phyloP scores from a whole-genome alignment of 2,888 invertebrate species.

The Drosophila maculinotata region DNA sequence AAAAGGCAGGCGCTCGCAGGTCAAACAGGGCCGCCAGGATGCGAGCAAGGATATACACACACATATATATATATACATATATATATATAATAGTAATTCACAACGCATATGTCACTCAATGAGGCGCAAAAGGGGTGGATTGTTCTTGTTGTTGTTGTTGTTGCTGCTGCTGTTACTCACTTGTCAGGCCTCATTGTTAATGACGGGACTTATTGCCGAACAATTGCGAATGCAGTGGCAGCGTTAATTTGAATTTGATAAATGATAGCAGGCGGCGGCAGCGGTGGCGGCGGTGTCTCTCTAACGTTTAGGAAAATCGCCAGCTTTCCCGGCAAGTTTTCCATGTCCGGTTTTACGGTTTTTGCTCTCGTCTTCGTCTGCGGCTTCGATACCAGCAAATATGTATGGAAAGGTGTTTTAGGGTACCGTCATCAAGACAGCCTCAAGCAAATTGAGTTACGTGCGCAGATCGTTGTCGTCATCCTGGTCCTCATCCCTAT shows the following conservation, averaged over 20 bases:
- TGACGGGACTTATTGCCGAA: constrained; percentile 67
- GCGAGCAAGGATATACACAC: too few relatives aligned
- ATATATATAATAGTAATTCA: constrained; percentile 46
- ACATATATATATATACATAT: too few relatives aligned
- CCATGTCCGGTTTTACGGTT: constrained; percentile 8
- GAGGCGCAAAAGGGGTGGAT: constrained; percentile 63
- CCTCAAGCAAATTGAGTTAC: constrained; percentile 41
- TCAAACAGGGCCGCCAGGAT: too few relatives aligned
- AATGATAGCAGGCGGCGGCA: constrained; percentile 69
- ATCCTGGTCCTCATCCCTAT: constrained; percentile 20
- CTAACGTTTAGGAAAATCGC: constrained; percentile 12
- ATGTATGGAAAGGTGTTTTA: background rate
- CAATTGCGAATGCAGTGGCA: constrained; percentile 48
- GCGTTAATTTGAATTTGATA: constrained; percentile 83
- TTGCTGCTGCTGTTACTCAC: constrained; percentile 53
- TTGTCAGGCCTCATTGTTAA: constrained; percentile 73
- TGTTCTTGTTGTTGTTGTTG: constrained; percentile 17
- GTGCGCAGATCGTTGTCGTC: constrained; percentile 16
- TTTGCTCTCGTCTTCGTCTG: too few relatives aligned
- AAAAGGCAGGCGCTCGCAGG: constrained; percentile 48
- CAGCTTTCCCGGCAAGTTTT: constrained; percentile 3
- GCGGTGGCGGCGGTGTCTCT: too few relatives aligned
- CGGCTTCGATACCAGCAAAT: too few relatives aligned
- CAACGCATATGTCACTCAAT: constrained; percentile 80
- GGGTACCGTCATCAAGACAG: too few relatives aligned